phyloP scores from a whole-genome alignment of 2,888 invertebrate species.

The Orchestes rusci region DNA sequence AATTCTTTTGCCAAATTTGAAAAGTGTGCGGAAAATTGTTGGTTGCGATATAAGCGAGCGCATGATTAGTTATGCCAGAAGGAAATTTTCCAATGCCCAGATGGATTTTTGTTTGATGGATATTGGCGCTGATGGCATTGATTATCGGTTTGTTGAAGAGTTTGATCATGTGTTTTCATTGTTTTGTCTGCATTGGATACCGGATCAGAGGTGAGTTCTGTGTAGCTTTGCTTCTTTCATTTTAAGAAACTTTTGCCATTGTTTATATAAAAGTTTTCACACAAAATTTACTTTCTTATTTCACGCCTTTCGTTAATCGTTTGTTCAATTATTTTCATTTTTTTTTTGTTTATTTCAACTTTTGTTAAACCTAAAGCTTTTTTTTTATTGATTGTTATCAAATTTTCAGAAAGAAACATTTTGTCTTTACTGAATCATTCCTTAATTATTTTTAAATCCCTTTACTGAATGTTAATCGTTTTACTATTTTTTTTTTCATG shows the following conservation, averaged over 20 bases:
- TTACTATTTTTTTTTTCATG: too few species aligned
- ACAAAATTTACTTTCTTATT: too few species aligned
- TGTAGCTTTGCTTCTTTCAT: too few species aligned
- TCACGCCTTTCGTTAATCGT: too few species aligned
- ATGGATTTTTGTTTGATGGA: constrained; percentile 52
- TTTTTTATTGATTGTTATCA: too few species aligned
- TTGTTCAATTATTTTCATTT: not conserved
- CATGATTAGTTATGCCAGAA: constrained; percentile 62
- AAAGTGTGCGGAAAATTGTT: constrained; percentile 44
- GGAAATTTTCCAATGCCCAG: constrained; percentile 42
- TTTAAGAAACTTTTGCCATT: too few species aligned
- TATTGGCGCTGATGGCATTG: constrained; percentile 49
- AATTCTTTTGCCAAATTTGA: constrained; percentile 54
- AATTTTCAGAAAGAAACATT: too few species aligned
- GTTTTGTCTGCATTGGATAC: constrained; percentile 74
- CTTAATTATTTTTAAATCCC: too few species aligned
- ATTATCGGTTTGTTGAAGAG: constrained; percentile 38
- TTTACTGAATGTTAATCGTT: too few species aligned
- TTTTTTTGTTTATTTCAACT: not conserved
- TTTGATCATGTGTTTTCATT: constrained; percentile 71
- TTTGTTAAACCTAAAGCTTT: too few species aligned
- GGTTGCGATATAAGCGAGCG: constrained; percentile 64
- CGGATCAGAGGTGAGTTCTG: constrained; percentile 56
- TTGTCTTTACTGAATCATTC: too few species aligned
- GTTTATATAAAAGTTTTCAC: too few species aligned